A percentile compares a stretch with the other conserved stretches of the same genome.
Evolutionary conservation across 2,888 invertebrate genomes (phyloP).

Genomic region (Alentia gelatinosa): DNA sequence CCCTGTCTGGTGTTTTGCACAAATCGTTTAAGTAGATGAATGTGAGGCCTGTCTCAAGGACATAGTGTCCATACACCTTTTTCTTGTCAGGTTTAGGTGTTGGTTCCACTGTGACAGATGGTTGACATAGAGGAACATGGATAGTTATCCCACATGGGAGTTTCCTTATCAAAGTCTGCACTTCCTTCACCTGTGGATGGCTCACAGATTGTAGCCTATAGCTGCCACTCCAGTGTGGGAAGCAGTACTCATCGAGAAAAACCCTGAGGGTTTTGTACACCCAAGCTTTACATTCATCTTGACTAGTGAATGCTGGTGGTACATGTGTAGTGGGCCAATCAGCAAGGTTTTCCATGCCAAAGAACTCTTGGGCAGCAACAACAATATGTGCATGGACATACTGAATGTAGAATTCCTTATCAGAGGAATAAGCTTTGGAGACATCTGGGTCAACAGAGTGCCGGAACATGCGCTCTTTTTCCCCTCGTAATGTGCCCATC

Average conservation of each 20-base stretch:
- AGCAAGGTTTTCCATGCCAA: constrained; percentile 7
- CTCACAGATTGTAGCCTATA: not conserved
- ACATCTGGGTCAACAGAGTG: constrained; percentile 34
- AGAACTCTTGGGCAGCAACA: constrained; percentile 18
- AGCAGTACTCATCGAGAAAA: not conserved
- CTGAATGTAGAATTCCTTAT: not conserved
- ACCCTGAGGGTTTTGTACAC: not conserved
- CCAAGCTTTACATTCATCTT: not conserved
- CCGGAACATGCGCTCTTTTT: not conserved
- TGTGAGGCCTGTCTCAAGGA: constrained; percentile 14
- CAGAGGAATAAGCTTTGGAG: not conserved
- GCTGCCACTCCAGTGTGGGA: constrained; percentile 7
- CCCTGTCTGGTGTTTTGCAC: not conserved
- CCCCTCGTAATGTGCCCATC: not conserved
- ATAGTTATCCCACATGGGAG: not conserved
- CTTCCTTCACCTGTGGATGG: not conserved
- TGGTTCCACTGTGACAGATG: no score
- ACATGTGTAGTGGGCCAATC: not conserved
- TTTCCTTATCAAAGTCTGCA: not conserved
- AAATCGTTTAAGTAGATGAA: constrained; percentile 9
- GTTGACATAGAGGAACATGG: not conserved
- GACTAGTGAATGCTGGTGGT: not conserved
- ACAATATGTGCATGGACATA: not conserved
- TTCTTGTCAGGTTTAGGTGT: not conserved
- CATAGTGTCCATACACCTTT: constrained; percentile 24